Evolutionary conservation across 2,113 vertebrate genomes (phyloP).

Genomic region (Glaucomys volans): DNA sequence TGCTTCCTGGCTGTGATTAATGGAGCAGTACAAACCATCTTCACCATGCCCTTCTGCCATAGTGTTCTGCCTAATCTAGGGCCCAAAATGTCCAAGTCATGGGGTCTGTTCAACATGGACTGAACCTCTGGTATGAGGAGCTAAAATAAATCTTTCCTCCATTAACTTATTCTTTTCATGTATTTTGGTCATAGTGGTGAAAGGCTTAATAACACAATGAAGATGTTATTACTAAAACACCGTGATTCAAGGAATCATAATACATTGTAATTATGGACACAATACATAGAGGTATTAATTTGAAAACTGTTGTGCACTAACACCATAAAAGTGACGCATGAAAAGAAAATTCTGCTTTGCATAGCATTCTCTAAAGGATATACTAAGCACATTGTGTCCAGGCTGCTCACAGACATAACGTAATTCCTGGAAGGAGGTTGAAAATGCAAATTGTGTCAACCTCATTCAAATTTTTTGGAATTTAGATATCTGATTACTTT

Average conservation of each 20-base stretch:
- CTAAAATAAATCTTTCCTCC: too few relatives aligned
- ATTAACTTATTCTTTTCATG: too few relatives aligned
- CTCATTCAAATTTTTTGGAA: neutral
- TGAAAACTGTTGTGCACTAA: neutral
- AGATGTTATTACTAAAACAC: neutral
- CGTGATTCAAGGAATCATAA: neutral
- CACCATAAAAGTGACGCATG: neutral
- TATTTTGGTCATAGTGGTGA: too few relatives aligned
- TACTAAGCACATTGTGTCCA: neutral
- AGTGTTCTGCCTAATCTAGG: too few relatives aligned
- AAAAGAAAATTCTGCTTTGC: neutral
- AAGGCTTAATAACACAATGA: too few relatives aligned
- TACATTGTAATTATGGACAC: neutral
- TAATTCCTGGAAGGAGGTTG: neutral
- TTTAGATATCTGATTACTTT: neutral
- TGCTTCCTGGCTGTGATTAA: too few relatives aligned
- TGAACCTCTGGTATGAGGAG: too few relatives aligned
- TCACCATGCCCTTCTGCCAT: too few relatives aligned
- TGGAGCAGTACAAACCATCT: too few relatives aligned
- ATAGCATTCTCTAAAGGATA: neutral
- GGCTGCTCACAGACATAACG: neutral
- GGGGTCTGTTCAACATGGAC: too few relatives aligned
- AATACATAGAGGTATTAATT: neutral
- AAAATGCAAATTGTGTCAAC: neutral
- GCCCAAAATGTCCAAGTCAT: too few relatives aligned